Evolutionary conservation across 2,888 invertebrate species (phyloP).

Genomic region (Eurytoma californica): DNA sequence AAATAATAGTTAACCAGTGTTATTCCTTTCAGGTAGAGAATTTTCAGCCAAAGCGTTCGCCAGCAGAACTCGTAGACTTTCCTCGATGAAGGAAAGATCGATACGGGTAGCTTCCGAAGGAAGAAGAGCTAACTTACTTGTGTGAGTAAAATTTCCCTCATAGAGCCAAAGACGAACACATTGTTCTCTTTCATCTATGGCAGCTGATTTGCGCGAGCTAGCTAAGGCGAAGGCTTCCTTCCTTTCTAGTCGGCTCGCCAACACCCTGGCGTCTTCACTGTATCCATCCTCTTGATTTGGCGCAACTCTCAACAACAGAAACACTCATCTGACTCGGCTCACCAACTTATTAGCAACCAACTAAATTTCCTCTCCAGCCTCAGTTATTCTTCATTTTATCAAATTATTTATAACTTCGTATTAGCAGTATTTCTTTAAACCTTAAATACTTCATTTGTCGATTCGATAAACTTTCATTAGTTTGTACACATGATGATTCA

Average conservation of each 20-base stretch:
- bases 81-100: not conserved
- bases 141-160: not conserved
- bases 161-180: conserved; percentile 35
- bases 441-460: too few relatives aligned
- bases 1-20: not conserved
- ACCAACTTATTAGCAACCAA: too few relatives aligned
- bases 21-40: conserved; percentile 50
- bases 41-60: conserved; percentile 58
- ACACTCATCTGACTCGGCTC: too few relatives aligned
- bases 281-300: not conserved
- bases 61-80: conserved; percentile 49
- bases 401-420: conserved; percentile 20
- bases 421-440: conserved; percentile 12
- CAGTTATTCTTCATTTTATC: conserved; percentile 11
- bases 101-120: not conserved
- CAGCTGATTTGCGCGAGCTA: too few relatives aligned
- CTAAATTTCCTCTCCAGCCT: not conserved
- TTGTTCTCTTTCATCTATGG: conserved; percentile 41
- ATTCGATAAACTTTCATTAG: conserved; percentile 13
- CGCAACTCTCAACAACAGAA: too few relatives aligned
- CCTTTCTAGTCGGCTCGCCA: too few relatives aligned
- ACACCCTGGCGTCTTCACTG: not conserved
- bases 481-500: conserved; percentile 15
- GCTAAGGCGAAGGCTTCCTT: too few relatives aligned
- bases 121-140: not conserved